Evolutionary conservation across 2,888 invertebrate species (phyloP), one percentile per base, ranked within the genome.

Genomic region (Rhogogaster chlorosoma): DNA sequence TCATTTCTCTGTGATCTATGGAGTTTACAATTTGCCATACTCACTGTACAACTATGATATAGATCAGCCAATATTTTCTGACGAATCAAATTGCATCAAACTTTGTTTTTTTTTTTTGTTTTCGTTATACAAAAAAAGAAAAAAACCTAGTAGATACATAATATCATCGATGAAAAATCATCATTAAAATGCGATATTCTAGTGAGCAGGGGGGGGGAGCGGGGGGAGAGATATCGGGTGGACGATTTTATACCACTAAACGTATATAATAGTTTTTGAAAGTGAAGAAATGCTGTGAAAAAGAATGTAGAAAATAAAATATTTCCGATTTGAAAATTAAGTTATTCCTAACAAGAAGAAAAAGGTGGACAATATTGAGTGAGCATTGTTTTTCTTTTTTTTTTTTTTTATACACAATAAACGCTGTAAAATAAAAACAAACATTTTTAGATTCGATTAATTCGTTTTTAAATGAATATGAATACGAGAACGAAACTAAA

Each of bases 301-400:
- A 22, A 45, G 49, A 86, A 84, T 73, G 57, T 85, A 61, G 80
- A 70, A 87, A 84, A 85, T 64, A 84, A 84, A 57, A 57, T 18
- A 64, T 73, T n/a, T 10, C 64, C 84, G 67, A n/a, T 75, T 78
- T 77, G 83, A 87, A 84, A 84, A 78, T 36, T 86, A 82, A 84
- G 73, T 22, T n/a, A n/a, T 49, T 57, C 86, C 26, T 53, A 53
- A 53, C n/a, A 6, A 53, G 2, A 38, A 38, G 9, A 53, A 53
- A 6, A n/a, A n/a, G 18, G n/a, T 53, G 53, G 53, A 53, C n/a
- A n/a, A 53, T 53, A 53, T 53, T 53, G n/a, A 53, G n/a, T 45
- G 1, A 53, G n/a, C 7, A 6, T 53, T 38, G 0, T 38, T 38
- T 38, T 38, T 1, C 7, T 38, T 38, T 53, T 53, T 53, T 49